Conservation (phyloP, 2,113 vertebrate species). For the Penelope pileata region DNA sequence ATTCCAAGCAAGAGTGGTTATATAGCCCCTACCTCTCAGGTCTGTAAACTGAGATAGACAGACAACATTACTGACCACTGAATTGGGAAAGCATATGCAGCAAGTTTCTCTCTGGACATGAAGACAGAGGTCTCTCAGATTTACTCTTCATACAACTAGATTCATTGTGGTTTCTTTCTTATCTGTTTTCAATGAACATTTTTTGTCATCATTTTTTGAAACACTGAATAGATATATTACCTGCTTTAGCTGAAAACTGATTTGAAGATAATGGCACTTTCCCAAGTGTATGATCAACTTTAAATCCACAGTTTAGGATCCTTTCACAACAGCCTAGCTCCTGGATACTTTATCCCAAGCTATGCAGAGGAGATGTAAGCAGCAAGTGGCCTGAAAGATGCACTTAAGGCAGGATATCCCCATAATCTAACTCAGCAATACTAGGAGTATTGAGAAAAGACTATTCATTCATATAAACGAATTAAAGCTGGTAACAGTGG, state of each 20-base stretch:
- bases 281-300: not conserved
- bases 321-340: not conserved
- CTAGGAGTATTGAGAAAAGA: not conserved
- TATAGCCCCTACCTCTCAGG: not conserved
- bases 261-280: not conserved
- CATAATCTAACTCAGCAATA: not conserved
- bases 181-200: not conserved
- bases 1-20: not conserved
- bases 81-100: not conserved
- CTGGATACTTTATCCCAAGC: not conserved
- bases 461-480: not conserved
- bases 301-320: accelerated
- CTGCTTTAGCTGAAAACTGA: not conserved
- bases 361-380: not conserved
- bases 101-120: not conserved
- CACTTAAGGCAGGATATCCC: not conserved
- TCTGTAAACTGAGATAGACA: not conserved
- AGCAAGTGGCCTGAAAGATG: accelerated
- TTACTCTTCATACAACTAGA: not conserved
- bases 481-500: not conserved
- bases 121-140: not conserved
- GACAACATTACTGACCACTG: not conserved
- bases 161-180: not conserved
- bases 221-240: not conserved
- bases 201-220: not conserved